Conservation (phyloP, 2,888 invertebrate species). For the Pristionchus japonicus region DNA sequence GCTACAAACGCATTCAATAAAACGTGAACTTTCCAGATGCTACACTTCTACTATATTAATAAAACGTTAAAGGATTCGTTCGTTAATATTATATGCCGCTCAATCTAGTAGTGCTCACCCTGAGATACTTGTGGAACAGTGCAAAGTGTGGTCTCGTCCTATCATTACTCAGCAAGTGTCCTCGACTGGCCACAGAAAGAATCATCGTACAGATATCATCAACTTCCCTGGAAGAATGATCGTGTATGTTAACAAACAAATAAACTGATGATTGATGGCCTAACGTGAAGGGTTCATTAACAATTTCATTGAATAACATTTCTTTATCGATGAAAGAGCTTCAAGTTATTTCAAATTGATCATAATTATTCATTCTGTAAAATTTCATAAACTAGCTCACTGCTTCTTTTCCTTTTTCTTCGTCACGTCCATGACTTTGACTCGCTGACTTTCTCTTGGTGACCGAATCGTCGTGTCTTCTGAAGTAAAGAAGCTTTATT, state of each 20-base stretch:
- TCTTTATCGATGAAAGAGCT: too few species aligned
- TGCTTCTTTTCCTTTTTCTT: neutral
- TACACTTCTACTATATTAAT: too few species aligned
- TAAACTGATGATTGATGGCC: too few species aligned
- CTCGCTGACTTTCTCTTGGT: neutral
- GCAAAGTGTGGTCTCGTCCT: neutral
- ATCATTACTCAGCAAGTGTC: slow-evolving; percentile 8
- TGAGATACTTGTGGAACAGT: neutral
- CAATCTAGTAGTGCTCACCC: neutral
- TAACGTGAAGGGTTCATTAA: too few species aligned
- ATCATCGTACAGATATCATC: slow-evolving; percentile 11
- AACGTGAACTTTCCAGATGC: too few species aligned
- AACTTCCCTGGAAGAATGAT: neutral
- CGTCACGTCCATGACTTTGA: slow-evolving; percentile 3
- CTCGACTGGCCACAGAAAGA: neutral
- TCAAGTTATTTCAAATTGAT: too few species aligned
- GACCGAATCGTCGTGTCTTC: neutral
- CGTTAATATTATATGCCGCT: neutral
- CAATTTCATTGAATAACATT: too few species aligned
- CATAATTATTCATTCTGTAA: too few species aligned
- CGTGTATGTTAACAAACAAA: too few species aligned
- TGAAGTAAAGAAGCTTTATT: too few species aligned
- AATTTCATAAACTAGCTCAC: neutral
- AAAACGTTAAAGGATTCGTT: too few species aligned
- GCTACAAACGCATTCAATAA: too few species aligned